Base-by-base conservation (phyloP, 2,888 invertebrate genomes). In the Thymelicus sylvestris region DNA sequence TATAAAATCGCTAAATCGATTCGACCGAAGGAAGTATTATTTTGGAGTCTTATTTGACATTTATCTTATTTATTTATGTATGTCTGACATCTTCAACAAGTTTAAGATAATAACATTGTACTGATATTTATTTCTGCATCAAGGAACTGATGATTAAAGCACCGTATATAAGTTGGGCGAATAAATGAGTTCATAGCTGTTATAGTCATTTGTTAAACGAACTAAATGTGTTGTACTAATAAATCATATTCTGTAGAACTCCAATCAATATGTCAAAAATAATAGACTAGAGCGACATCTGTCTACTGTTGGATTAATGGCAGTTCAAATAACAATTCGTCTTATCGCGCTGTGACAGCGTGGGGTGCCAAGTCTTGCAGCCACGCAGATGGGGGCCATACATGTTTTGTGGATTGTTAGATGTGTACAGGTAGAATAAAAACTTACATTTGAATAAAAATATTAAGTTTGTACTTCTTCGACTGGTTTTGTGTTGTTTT, bases 321-420 rank as follows among this genome's bases (percentile, higher is more conserved):
- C 86, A 88, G 88, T 92, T 92, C 91, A 92, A 93, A 93, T 91
- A 92, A 89, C 91, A 89, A 92, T 91, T 91, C 88, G 83, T 87
- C 89, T 92, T 93, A 92, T 92, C 92, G 88, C 81, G 64, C 57
- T 74, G 79, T 72, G 76, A 81, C 91, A 89, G 90, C 75, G 80
- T 81, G 80, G 88, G 90, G 90, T 83, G 84, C 78, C 79, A 78
- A 83, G 67, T 85, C 83, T 81, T 83, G 80, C 82, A 77, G 76
- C 79, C 85, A 82, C 87, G 85, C 83, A 82, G 77, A 77, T 78
- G 75, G 75, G 75, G 83, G 82, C 86, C 86, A 86, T 86, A 52
- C 71, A 67, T 71, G 12, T 61, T 52, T 52, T 72, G 64, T 39
- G 66, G 64, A 73, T 39, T 41, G n/a, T 31, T 48, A 13, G 7